Evolutionary conservation across 2,797 vertebrate genomes (phyloP).

Genomic region (Coendou prehensilis): DNA sequence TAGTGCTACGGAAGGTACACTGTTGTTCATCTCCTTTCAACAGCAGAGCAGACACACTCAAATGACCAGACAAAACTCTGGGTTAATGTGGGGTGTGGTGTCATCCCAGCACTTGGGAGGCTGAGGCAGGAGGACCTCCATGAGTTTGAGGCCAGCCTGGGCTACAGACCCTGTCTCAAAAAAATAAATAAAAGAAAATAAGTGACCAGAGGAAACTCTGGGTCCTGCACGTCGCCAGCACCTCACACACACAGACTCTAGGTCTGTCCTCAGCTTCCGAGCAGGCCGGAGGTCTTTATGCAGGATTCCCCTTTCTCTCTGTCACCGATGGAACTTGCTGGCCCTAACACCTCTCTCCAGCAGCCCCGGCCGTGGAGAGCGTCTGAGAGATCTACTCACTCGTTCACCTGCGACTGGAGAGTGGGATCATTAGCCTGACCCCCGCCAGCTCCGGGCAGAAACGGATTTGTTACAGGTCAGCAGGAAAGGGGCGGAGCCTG

Average conservation of each 20-base stretch:
- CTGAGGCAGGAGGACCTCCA: background rate
- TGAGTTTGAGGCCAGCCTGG: background rate
- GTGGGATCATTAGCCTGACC: background rate
- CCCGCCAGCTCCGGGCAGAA: background rate
- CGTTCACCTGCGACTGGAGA: background rate
- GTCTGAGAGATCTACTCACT: constrained; percentile 30
- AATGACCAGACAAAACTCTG: background rate
- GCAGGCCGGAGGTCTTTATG: background rate
- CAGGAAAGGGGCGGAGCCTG: background rate
- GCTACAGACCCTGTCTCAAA: background rate
- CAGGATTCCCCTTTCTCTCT: background rate
- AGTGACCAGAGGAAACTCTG: background rate
- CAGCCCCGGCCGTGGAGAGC: background rate
- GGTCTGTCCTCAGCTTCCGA: background rate
- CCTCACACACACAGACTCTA: background rate
- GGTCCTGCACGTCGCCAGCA: background rate
- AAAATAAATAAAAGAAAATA: background rate
- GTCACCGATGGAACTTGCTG: constrained; percentile 38
- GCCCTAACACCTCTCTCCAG: background rate
- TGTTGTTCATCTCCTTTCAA: constrained; percentile 24
- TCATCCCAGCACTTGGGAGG: background rate
- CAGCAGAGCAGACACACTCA: background rate
- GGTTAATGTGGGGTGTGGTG: rapidly evolving
- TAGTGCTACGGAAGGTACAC: constrained; percentile 1
- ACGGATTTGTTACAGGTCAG: background rate